Base-by-base conservation (phyloP, 1,140 invertebrate genomes). In the Philotrypesis tridentata region DNA sequence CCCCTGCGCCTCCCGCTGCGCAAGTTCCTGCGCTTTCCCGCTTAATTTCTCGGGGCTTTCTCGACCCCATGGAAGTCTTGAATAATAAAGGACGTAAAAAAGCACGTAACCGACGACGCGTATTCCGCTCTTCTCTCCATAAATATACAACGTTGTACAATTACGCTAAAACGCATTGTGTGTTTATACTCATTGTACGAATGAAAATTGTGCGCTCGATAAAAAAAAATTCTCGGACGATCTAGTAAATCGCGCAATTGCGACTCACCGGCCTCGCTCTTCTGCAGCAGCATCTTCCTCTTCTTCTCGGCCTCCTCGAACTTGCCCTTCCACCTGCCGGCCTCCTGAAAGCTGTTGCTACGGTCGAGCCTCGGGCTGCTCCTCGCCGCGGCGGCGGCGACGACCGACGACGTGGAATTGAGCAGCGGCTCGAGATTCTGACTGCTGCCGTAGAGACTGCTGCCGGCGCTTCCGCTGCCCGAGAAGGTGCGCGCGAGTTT, bases 251-350 rank as follows among this genome's bases (percentile, higher is more conserved):
- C 17, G 63, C 63, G 63, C 4, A 23, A 23, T 8, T 6, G n/a
- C n/a, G n/a, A 48, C 75, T 93, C 89, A 95, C 95, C 93, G 93
- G 94, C 94, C 92, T 95, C 94, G 78, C 92, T 93, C 88, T 94
- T 94, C 82, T 94, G 92, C 48, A 95, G 89, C 83, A 95, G 87
- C 43, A 92, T 86, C 90, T 95, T 95, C 87, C 94, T 91, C 84
- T 93, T 93, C 80, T 93, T 92, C 87, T 95, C 95, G 2, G 94
- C 92, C 27, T 95, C 95, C 79, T 95, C 94, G 85, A 93, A 95
- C 89, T 94, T 94, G 43, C 86, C 90, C 89, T 93, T 95, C 94
- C 94, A 95, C 84, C 93, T 93, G 86, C 65, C 85, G 4, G 83
- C 86, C n/a, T 84, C 71, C 5, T 70, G 25, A 37, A 89, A 88